A percentile compares a stretch with the other conserved stretches of the same genome.
phyloP scores from a whole-genome alignment of 2,113 vertebrate species.

The Halichoerus grypus region DNA sequence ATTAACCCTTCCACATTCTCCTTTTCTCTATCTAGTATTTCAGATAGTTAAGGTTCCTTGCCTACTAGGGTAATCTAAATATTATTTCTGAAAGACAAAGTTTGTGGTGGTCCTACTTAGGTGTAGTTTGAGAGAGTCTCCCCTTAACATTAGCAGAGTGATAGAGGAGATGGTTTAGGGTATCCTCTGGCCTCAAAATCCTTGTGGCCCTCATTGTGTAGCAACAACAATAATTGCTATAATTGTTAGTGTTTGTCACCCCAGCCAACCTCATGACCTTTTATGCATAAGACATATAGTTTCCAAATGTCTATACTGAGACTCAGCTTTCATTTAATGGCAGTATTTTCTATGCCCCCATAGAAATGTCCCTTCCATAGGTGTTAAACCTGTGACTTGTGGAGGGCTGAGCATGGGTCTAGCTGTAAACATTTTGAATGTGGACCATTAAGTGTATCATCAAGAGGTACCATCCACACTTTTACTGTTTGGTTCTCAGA shows the following conservation, averaged over 20 bases:
- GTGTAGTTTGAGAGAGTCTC: background rate
- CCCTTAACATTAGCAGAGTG: background rate
- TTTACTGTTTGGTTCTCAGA: background rate
- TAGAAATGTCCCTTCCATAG: background rate
- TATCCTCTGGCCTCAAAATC: background rate
- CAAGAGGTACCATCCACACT: background rate
- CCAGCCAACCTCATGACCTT: background rate
- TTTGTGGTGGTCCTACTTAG: background rate
- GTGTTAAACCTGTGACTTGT: background rate
- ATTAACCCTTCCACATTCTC: background rate
- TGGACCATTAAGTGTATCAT: background rate
- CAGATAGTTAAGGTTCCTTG: slow-evolving; percentile 22
- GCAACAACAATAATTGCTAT: background rate
- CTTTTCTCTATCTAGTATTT: background rate
- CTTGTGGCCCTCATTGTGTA: background rate
- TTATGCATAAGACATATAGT: background rate
- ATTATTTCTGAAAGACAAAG: background rate
- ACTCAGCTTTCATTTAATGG: background rate
- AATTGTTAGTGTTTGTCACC: background rate
- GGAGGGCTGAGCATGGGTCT: background rate
- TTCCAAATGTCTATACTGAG: background rate
- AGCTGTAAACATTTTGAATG: background rate
- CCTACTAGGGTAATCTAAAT: background rate
- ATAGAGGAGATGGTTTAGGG: background rate
- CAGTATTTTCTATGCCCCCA: background rate